Conservation (phyloP, 1,140 invertebrate species). For the Aphaenogaster floridana region DNA sequence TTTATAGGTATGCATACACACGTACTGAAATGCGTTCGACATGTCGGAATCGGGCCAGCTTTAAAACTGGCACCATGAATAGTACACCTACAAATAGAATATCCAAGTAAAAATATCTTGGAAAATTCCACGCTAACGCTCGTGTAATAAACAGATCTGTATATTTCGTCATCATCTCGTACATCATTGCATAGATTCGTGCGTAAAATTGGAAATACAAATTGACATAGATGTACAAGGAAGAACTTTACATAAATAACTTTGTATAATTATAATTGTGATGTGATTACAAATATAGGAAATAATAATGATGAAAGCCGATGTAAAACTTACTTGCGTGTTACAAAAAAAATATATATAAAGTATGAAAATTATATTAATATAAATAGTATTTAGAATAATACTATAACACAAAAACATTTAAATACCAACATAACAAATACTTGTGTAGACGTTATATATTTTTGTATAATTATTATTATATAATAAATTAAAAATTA, state of each 20-base stretch:
- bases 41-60: constrained; percentile 55
- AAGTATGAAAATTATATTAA: neutral
- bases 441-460: neutral
- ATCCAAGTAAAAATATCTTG: constrained; percentile 66
- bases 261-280: neutral
- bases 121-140: constrained; percentile 46
- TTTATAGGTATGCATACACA: neutral
- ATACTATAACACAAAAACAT: neutral
- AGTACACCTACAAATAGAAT: constrained; percentile 72
- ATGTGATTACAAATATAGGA: neutral
- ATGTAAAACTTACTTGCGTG: neutral
- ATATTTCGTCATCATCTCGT: neutral
- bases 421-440: neutral
- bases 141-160: constrained; percentile 28
- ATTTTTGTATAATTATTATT: neutral
- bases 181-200: neutral
- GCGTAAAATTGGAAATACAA: neutral
- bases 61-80: constrained; percentile 68
- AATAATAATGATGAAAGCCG: neutral
- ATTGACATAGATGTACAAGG: neutral
- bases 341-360: neutral
- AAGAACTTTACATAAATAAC: neutral
- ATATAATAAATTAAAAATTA: constrained; percentile 11
- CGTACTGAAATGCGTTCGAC: constrained; percentile 1
- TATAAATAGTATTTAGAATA: neutral